Base-by-base conservation (phyloP, 2,888 invertebrate species). In the Hirtodrosophila alboralis region DNA sequence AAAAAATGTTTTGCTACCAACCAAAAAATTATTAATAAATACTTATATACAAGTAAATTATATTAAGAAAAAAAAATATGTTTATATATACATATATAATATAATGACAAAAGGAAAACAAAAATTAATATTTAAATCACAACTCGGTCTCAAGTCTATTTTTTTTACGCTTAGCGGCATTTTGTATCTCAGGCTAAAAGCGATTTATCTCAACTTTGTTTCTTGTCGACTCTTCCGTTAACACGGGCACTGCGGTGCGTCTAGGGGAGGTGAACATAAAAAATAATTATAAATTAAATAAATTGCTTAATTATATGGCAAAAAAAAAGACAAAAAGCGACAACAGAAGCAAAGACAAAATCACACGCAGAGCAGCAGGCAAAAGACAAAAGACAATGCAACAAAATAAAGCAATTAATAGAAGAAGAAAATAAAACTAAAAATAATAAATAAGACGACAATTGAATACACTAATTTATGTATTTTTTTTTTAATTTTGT, bases 171-270 rank as follows among this genome's bases (percentile, higher is more conserved):
- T 47, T 12, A 27, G 40, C 30, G 47, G 23, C 9, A 26, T 12
- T n/a, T 18, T 16, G 34, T 9, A 38, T 34, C 49, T 31, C 14
- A 28, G 28, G 21, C 62, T 80, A 88, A 60, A 84, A 86, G 43
- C 86, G 88, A 71, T 83, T 80, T 53, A 87, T 84, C 71, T 87
- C 86, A 54, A 75, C 58, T 69, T 79, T 77, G 45, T 65, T 84
- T 68, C 13, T 36, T n/a, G 51, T 77, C 33, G 72, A 36, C 26
- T 60, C 75, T 49, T 80, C 88, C 57, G 40, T 70, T 10, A 84
- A 66, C 33, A 89, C 76, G 6, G 87, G 86, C 28, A 88, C 84
- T 21, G 44, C 73, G 36, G 68, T 58, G 23, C 88, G 87, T 14
- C 88, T 88, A 57, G 21, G 56, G 61, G 53, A 30, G 41, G 9